phyloP scores from a whole-genome alignment of 2,113 vertebrate species.

The Callopanchax toddi region DNA sequence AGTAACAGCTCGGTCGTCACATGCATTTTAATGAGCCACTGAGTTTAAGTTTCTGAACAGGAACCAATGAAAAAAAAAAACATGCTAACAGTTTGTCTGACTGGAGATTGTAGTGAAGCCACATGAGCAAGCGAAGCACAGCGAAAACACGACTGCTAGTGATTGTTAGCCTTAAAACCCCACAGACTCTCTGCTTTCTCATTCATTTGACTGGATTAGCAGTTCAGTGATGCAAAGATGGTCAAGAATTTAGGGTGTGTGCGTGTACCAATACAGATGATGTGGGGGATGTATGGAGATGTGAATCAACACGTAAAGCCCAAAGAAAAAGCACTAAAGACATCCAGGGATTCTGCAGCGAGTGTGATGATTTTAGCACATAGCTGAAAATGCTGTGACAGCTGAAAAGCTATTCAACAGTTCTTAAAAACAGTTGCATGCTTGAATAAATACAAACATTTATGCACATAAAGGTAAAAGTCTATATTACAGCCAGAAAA shows the following conservation, averaged over 20 bases:
- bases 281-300: slow-evolving; percentile 9
- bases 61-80: slow-evolving; percentile 8
- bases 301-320: slow-evolving; percentile 13
- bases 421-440: slow-evolving; percentile 30
- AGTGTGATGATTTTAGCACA: slow-evolving; percentile 26
- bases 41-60: slow-evolving; percentile 22
- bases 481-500: slow-evolving; percentile 70
- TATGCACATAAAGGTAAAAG: slow-evolving; percentile 51
- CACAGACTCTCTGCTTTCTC: no score
- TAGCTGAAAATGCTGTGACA: slow-evolving; percentile 20
- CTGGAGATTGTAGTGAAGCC: slow-evolving; percentile 57
- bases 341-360: slow-evolving; percentile 9
- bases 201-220: neutral
- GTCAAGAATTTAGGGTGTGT: neutral
- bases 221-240: slow-evolving; percentile 1
- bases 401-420: slow-evolving; percentile 44
- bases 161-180: no score
- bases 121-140: slow-evolving; percentile 54
- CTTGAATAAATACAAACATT: slow-evolving; percentile 64
- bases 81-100: slow-evolving; percentile 15
- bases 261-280: slow-evolving; percentile 1
- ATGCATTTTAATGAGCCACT: slow-evolving; percentile 26
- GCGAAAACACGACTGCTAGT: neutral
- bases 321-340: slow-evolving; percentile 21
- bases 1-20: slow-evolving; percentile 12